Evolutionary conservation across 1,140 invertebrate species (phyloP).

Genomic region (Drosophila eugracilis): DNA sequence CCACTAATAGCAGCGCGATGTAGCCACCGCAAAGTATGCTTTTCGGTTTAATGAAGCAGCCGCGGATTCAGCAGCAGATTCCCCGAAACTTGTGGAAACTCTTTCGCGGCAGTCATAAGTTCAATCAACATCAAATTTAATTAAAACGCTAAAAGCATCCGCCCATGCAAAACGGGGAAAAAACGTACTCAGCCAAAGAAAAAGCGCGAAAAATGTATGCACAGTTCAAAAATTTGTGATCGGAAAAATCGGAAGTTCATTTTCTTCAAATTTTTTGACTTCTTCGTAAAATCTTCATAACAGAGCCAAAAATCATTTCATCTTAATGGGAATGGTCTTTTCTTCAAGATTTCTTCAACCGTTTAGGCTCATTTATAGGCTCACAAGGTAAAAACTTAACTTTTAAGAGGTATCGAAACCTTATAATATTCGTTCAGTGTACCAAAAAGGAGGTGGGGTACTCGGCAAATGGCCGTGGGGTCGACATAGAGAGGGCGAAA

Average conservation of each 20-base stretch:
- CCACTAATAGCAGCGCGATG: slow-evolving; percentile 49
- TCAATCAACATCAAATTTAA: slow-evolving; percentile 83
- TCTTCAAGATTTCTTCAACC: too few relatives aligned
- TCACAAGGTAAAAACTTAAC: too few relatives aligned
- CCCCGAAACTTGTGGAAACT: slow-evolving; percentile 38
- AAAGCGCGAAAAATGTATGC: slow-evolving; percentile 5
- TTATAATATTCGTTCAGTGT: neutral
- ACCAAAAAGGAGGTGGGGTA: slow-evolving; percentile 9
- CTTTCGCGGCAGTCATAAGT: slow-evolving; percentile 71
- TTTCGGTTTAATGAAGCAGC: slow-evolving; percentile 54
- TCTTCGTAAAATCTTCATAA: neutral
- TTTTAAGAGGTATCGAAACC: too few relatives aligned
- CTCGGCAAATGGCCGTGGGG: slow-evolving; percentile 26
- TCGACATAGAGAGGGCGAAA: slow-evolving; percentile 3
- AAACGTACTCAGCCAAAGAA: slow-evolving; percentile 5
- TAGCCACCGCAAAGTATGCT: slow-evolving; percentile 47
- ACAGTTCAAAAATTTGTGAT: neutral
- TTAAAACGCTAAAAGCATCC: slow-evolving; percentile 81
- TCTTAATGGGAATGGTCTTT: too few relatives aligned
- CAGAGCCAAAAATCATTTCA: neutral
- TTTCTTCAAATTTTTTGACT: too few relatives aligned
- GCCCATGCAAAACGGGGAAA: slow-evolving; percentile 50
- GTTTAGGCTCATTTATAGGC: too few relatives aligned
- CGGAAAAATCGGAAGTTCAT: too few relatives aligned
- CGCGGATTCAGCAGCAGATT: slow-evolving; percentile 25